Base-by-base conservation (phyloP, 2,797 vertebrate genomes). In the Avahi laniger region DNA sequence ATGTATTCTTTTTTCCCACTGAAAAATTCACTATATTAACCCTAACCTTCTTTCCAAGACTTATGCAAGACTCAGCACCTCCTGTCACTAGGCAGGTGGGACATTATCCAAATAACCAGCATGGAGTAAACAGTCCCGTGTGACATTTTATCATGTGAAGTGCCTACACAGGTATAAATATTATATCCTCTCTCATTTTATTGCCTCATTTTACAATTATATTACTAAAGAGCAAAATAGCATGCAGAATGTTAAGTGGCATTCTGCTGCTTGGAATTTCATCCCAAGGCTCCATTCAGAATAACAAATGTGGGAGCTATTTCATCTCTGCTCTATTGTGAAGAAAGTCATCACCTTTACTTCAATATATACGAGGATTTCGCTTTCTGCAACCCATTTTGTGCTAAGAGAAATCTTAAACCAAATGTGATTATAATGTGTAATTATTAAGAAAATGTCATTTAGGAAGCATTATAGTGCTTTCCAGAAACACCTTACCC, bases 21-120 rank as follows among this genome's bases (percentile, higher is more conserved):
- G 96, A 97, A 94, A 95, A 98, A 97, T 97, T 97, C 95, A 98
- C 98, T 87, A 43, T 75, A 94, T 97, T 98, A 98, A 98, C 97
- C 61, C 80, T 93, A 95, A 93, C 84, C 79, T 94, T n/a, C 81
- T 97, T 96, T 93, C 15, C 91, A 92, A 93, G 94, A 96, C 95
- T 98, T 79, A 93, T 89, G 93, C 89, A 83, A 97, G 92, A 97
- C 88, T 94, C 90, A 96, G 97, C 96, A 98, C 35, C 89, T 96
- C 97, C 97, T 95, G 93, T 97, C 91, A 89, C 96, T 65, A 97
- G 87, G 89, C 97, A 97, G 95, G 96, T 96, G 86, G 93, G 83
- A 73, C 89, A 93, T 96, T 96, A 97, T 94, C 97, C 96, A 97
- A 97, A 97, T 97, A 96, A 96, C 75, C 96, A 92, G 95, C 78